Evolutionary conservation across 2,113 vertebrate genomes (phyloP).

Genomic region (Chaenogobius annularis): DNA sequence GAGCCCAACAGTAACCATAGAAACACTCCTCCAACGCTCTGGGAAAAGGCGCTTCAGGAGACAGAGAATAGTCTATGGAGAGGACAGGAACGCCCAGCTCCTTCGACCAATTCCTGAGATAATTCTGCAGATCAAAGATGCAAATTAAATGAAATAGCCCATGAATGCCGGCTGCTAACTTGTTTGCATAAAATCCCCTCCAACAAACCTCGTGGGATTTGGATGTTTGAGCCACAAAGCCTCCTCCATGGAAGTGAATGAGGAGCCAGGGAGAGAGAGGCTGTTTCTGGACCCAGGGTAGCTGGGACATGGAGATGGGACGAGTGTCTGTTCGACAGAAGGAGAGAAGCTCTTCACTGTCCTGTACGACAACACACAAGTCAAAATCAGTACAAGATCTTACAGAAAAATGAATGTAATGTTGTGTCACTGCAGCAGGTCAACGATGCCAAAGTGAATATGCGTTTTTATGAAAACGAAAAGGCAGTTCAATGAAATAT

Average conservation of each 20-base stretch:
- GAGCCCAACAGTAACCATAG: slow-evolving; percentile 90
- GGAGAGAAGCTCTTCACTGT: slow-evolving; percentile 79
- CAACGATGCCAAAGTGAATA: too few species aligned
- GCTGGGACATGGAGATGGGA: slow-evolving; percentile 63
- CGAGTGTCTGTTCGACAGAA: slow-evolving; percentile 69
- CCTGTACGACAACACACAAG: slow-evolving; percentile 59
- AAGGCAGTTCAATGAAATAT: too few species aligned
- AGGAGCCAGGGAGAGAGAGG: slow-evolving; percentile 78
- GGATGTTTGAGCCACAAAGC: slow-evolving; percentile 91
- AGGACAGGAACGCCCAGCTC: slow-evolving; percentile 82
- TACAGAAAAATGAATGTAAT: too few species aligned
- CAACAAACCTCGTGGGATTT: slow-evolving; percentile 84
- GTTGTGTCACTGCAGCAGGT: too few species aligned
- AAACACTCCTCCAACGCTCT: slow-evolving; percentile 90
- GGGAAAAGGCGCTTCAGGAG: slow-evolving; percentile 88
- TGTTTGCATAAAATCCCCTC: neutral
- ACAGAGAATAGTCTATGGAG: slow-evolving; percentile 89
- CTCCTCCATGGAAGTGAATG: slow-evolving; percentile 88
- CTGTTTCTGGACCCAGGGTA: slow-evolving; percentile 66
- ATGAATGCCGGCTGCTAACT: neutral
- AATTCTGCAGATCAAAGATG: slow-evolving; percentile 69
- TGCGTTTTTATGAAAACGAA: too few species aligned
- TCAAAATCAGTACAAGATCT: neutral
- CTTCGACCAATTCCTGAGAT: slow-evolving; percentile 86
- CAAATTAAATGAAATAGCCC: too few species aligned